phyloP scores from a whole-genome alignment of 2,888 invertebrate genomes.

The Stenolophus ochropezus region DNA sequence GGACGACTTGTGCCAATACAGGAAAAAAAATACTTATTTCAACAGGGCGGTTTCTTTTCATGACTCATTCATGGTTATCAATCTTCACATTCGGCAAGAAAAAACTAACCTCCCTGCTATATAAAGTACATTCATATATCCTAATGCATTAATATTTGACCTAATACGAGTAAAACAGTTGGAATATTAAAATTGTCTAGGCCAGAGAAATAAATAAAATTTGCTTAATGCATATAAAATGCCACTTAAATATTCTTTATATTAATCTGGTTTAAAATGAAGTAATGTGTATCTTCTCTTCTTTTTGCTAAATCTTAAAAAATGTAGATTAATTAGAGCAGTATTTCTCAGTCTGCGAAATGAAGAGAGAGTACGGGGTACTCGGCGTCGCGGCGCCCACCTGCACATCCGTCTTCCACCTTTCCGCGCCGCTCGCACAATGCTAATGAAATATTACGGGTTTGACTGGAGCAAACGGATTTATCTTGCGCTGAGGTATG shows the following conservation, averaged over 20 bases:
- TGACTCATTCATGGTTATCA: too few relatives aligned
- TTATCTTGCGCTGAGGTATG: conserved; percentile 47
- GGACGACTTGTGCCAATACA: too few relatives aligned
- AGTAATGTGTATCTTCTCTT: background rate
- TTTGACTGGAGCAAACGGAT: conserved; percentile 31
- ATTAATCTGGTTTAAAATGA: background rate
- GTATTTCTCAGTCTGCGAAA: background rate
- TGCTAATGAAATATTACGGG: conserved; percentile 46
- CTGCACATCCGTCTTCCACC: conserved; percentile 51
- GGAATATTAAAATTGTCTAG: background rate
- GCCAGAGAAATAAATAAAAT: background rate
- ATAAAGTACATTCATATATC: too few relatives aligned
- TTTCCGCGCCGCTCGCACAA: conserved; percentile 39
- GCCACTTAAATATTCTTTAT: background rate
- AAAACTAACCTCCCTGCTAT: too few relatives aligned
- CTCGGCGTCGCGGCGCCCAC: background rate
- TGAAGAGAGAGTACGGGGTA: background rate
- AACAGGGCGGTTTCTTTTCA: too few relatives aligned
- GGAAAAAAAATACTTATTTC: too few relatives aligned
- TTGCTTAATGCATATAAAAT: background rate
- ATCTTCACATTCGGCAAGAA: too few relatives aligned
- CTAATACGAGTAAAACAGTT: background rate
- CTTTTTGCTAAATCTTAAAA: background rate
- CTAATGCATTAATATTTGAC: background rate
- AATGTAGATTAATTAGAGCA: background rate